Conservation (phyloP, 37 sponge, comb jelly and placozoan species). For the Beroe ovata region DNA sequence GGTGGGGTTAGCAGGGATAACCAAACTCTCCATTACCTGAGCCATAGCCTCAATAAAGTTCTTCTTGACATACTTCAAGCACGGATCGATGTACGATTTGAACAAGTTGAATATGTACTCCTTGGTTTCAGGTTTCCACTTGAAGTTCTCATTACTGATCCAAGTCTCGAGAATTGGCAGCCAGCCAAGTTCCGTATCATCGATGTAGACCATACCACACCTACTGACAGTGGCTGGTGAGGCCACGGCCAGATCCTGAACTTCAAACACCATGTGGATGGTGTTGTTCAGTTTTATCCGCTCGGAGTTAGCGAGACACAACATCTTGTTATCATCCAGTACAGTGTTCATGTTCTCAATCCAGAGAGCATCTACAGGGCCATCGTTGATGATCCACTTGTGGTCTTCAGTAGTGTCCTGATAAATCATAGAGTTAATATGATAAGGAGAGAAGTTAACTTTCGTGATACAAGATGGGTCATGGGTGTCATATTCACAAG, state of each 20-base stretch:
- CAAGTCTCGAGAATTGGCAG: constrained; percentile 85
- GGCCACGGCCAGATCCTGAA: constrained; percentile 96
- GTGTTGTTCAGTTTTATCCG: constrained; percentile 90
- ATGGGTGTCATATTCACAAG: no score
- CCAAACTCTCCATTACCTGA: constrained; percentile 79
- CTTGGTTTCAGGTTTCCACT: constrained; percentile 80
- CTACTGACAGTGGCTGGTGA: constrained; percentile 98
- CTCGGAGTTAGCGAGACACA: constrained; percentile 97
- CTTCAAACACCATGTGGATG: constrained; percentile 99
- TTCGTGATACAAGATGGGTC: no score
- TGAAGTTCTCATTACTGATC: constrained; percentile 77
- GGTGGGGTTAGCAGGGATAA: no score
- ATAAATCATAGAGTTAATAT: no score
- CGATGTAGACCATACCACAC: constrained; percentile 99
- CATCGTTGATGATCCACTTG: constrained; percentile 99
- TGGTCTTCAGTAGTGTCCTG: constrained; percentile 96
- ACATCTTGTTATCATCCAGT: constrained; percentile 99
- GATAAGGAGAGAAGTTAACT: no score
- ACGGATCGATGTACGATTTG: constrained; percentile 80
- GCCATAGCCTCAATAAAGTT: constrained; percentile 81
- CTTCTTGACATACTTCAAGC: constrained; percentile 87
- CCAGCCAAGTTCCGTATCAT: constrained; percentile 89
- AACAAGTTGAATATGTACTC: constrained; percentile 82
- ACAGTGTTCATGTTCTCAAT: constrained; percentile 99
- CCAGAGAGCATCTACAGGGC: constrained; percentile 99